A percentile compares a stretch with the other conserved stretches of the same genome.
Conservation (phyloP, 2,797 vertebrate genomes). For the Masticophis lateralis region DNA sequence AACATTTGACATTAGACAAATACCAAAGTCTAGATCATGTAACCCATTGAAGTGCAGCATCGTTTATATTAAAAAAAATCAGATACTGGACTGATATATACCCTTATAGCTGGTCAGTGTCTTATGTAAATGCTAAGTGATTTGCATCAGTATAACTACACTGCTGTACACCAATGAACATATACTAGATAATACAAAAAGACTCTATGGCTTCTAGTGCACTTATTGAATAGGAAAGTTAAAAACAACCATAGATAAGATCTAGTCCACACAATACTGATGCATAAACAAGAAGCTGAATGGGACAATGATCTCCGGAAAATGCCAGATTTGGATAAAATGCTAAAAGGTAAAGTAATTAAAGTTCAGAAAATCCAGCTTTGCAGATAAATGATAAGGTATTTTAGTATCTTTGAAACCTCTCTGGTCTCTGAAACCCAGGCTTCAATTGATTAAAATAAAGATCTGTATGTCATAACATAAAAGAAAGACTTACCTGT, state of each 20-base stretch:
- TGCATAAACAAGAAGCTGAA: neutral
- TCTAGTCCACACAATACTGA: neutral
- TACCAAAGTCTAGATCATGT: neutral
- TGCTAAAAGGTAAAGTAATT: neutral
- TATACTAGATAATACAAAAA: neutral
- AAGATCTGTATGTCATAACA: neutral
- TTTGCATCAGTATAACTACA: neutral
- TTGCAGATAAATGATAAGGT: neutral
- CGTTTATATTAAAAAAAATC: neutral
- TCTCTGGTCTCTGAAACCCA: neutral
- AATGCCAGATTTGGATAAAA: neutral
- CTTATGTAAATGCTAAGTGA: neutral
- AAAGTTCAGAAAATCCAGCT: neutral
- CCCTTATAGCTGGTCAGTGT: neutral
- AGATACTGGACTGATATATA: neutral
- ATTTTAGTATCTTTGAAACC: neutral
- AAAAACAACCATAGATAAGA: neutral
- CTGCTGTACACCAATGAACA: neutral
- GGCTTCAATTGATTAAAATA: neutral
- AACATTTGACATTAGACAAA: neutral
- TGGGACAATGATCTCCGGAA: neutral
- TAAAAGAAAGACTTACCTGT: conserved; percentile 78
- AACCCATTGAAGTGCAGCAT: neutral
- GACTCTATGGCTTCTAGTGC: neutral
- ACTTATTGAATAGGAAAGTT: neutral